Evolutionary conservation across 1,140 invertebrate species (phyloP).

Genomic region (Charaxes varanes): DNA sequence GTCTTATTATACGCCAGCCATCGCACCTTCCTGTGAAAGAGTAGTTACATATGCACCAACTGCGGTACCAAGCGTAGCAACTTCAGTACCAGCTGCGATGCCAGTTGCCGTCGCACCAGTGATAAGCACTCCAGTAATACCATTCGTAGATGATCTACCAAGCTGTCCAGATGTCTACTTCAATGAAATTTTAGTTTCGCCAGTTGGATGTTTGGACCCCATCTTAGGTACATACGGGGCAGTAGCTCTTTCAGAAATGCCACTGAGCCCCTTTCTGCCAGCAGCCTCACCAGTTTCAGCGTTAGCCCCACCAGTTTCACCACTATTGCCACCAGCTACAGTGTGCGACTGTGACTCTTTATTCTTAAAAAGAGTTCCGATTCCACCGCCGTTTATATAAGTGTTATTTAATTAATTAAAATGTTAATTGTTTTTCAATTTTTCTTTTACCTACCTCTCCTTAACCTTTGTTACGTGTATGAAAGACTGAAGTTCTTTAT

Average conservation of each 20-base stretch:
- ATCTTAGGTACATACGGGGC: slow-evolving; percentile 23
- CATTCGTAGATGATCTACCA: slow-evolving; percentile 16
- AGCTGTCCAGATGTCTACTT: slow-evolving; percentile 17
- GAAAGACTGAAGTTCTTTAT: too few relatives aligned
- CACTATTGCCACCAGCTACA: slow-evolving; percentile 19
- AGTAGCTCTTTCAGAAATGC: slow-evolving; percentile 6
- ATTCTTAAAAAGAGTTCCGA: slow-evolving; percentile 36
- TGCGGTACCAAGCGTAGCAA: not conserved
- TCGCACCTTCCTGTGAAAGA: slow-evolving; percentile 2
- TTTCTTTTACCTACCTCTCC: too few relatives aligned
- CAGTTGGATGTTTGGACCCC: slow-evolving; percentile 28
- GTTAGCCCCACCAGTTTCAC: slow-evolving; percentile 19
- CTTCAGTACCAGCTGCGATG: not conserved
- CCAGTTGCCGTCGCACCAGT: slow-evolving; percentile 3
- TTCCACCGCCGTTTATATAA: slow-evolving; percentile 40
- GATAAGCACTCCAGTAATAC: slow-evolving; percentile 8
- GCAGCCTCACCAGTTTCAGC: slow-evolving; percentile 28
- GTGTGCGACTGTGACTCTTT: slow-evolving; percentile 20
- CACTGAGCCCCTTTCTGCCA: slow-evolving; percentile 27
- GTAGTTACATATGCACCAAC: too few relatives aligned
- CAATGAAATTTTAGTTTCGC: slow-evolving; percentile 18
- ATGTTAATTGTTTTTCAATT: too few relatives aligned
- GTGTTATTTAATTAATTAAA: too few relatives aligned
- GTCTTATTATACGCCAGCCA: not conserved
- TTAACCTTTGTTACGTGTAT: too few relatives aligned